These are phyloP conservation scores for Anguilla rostrata DNA, from an alignment of 2,113 vertebrate genomes.

Conservation along the genomic window DNA sequence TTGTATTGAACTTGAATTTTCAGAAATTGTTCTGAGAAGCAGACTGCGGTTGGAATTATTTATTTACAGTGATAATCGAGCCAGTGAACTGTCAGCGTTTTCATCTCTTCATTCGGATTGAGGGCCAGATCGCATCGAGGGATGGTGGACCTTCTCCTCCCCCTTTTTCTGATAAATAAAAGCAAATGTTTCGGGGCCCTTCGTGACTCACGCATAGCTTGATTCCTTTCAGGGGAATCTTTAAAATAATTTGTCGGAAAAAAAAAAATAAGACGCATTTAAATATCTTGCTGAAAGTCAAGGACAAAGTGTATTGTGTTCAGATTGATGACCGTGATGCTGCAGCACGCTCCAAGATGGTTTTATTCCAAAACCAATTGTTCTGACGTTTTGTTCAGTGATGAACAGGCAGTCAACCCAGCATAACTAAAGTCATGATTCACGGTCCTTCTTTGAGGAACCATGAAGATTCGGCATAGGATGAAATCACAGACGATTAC, in stretches of 20 bases:
- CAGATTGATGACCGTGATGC: neutral
- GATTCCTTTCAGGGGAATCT: no score
- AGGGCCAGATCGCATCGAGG: neutral
- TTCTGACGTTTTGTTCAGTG: slow-evolving; percentile 48
- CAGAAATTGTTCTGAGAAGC: neutral
- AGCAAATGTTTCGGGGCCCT: neutral
- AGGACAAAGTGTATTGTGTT: neutral
- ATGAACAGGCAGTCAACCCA: slow-evolving; percentile 19
- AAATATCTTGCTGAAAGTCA: neutral
- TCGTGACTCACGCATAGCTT: neutral
- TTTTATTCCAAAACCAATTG: slow-evolving; percentile 49
- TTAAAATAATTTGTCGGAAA: neutral
- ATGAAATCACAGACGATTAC: neutral
- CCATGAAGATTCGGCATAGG: neutral
- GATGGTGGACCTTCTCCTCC: neutral
- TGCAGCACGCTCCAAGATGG: slow-evolving; percentile 46
- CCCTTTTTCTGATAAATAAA: neutral
- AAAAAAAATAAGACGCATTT: neutral
- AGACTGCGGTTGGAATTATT: neutral
- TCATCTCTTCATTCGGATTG: neutral
- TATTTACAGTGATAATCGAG: neutral
- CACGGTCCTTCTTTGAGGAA: neutral
- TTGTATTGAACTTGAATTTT: neutral
- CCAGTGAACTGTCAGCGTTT: neutral
- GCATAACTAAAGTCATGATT: neutral